Evolutionary conservation across 2,888 invertebrate species (phyloP), one percentile per base, ranked within the genome.

Genomic region (Nomada flava): DNA sequence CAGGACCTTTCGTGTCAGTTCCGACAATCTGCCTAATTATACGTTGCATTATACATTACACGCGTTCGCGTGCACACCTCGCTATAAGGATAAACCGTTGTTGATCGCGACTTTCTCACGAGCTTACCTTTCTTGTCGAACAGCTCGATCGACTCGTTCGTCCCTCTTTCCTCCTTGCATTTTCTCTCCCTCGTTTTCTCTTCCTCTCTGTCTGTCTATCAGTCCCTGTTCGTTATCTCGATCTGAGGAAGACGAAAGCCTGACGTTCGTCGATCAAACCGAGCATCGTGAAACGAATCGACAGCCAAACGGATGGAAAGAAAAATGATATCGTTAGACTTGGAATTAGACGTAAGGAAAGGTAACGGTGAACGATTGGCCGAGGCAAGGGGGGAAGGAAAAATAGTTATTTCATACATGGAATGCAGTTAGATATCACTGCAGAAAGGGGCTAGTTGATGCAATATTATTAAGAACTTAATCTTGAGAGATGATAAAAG

Each of bases 61-160:
- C 74, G 70, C 70, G 79, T 73, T 75, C 70, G 59, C 79, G 82
- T 79, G 75, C 53, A 71, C 53, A 44, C 62, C 52, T 75, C 36
- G 23, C 60, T 13, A 29, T 50, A 60, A 50, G 65, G 69, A 29
- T 68, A 62, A 76, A 80, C 65, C 70, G 73, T 60, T 65, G 75
- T 57, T 76, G 72, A 80, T 80, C 76, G 73, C 52, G 55, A 74
- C 79, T 81, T 81, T 81, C 81, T 79, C 81, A 81, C 70, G 78
- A 81, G 69, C 64, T 65, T 78, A 59, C 73, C 69, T 78, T 70
- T 78, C 81, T 74, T 74, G 69, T 70, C 64, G 73, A 60, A 13
- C 73, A 20, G 47, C 42, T 29, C 69, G 29, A 81, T 78, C 78
- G 73, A 73, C 69, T 65, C 69, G 47, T 50, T 57, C 73, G 29